Conservation (phyloP, 2,113 vertebrate species). For the Microtus pennsylvanicus region DNA sequence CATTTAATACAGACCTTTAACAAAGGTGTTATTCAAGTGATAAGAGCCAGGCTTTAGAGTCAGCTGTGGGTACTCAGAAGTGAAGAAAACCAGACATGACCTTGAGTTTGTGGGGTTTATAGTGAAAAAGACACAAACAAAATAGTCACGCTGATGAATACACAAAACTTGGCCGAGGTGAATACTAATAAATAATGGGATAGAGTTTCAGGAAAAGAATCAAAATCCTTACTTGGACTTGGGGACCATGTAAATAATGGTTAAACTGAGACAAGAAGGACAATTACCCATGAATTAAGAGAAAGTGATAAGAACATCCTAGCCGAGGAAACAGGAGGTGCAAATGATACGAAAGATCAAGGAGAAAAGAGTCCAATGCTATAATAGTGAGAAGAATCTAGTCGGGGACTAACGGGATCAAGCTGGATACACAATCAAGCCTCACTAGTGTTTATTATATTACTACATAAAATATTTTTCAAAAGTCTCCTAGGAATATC, state of each 20-base stretch:
- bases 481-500: not conserved
- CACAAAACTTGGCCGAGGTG: not conserved
- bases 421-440: not conserved
- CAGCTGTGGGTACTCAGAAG: rapidly evolving
- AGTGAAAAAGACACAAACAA: not conserved
- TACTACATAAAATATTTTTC: constrained; percentile 26
- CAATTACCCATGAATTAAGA: not conserved
- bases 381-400: not conserved
- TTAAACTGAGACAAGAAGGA: not conserved
- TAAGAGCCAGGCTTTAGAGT: not conserved
- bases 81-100: not conserved
- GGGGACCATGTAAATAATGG: not conserved
- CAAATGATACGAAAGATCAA: rapidly evolving
- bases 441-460: constrained; percentile 36
- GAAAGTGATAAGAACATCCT: not conserved
- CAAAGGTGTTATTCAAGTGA: not conserved
- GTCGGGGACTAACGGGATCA: not conserved
- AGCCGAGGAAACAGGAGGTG: no score
- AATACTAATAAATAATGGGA: not conserved
- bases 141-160: not conserved
- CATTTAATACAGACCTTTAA: not conserved
- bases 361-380: no score
- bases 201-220: not conserved
- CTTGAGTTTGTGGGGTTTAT: not conserved
- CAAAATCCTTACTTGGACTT: not conserved